Base-by-base conservation (phyloP, 2,797 vertebrate species). In the Myripristis jacobus region DNA sequence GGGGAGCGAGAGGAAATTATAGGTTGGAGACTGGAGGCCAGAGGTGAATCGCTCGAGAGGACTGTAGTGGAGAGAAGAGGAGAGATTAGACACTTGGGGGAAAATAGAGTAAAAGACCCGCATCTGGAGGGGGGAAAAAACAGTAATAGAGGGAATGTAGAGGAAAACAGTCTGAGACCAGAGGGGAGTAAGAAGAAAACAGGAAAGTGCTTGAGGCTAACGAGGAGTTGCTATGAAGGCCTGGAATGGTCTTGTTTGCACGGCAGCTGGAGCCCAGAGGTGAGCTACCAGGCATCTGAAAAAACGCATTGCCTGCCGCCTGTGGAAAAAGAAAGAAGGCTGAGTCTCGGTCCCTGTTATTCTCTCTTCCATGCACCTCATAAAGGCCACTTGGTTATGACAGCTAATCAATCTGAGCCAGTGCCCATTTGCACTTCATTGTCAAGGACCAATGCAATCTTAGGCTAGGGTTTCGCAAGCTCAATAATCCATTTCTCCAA, bases 151-250 rank as follows among this genome's bases (percentile, higher is more conserved):
- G 59, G 65, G 48, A 71, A 78, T 71, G 73, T 29, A 47, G 70
- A 77, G 60, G 47, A 80, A 85, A 87, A 83, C 66, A 76, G 77
- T 81, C 67, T 34, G 29, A 84, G 73, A 74, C 81, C 74, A 70
- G 81, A 79, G 71, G 82, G 57, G 1, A 67, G 58, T 56, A 46
- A 51, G 71, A 66, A 65, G 74, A 75, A 82, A 88, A 77, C 43
- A 77, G 77, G 6, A 83, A 79, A 82, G 54, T 19, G 78, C 84
- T 83, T 24, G 48, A 77, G 82, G 89, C 84, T 77, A 80, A 87
- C 83, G 69, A 80, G 62, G 67, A 82, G 75, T 27, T 51, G 55
- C 56, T 65, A 25, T 63, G 71, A 76, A 71, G 66, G 71, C 50
- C 71, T 58, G 66, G 51, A 58, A 54, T 65, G 63, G 70, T 81